Base-by-base conservation (phyloP, 2,888 invertebrate species). In the Asteroscopus sphinx region DNA sequence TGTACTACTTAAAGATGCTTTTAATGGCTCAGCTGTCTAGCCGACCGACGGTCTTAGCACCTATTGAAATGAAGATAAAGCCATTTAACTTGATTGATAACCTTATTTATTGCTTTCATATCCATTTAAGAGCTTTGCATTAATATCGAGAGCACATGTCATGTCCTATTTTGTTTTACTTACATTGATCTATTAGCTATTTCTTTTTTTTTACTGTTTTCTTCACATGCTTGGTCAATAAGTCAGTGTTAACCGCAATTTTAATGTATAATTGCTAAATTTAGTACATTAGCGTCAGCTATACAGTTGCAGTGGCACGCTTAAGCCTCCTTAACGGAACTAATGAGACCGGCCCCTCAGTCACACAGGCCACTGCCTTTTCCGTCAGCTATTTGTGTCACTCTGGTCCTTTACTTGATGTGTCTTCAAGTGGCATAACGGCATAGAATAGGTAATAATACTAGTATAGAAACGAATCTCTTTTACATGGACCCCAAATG, bases 321-420 rank as follows among this genome's bases (percentile, higher is more conserved):
- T 86, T 81, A 81, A 70, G 77, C 75, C 79, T 80, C 79, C 73
- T 82, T 86, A 85, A 85, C 87, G 85, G 86, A 87, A 87, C 85
- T 82, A 86, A 87, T 82, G 82, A 83, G 82, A 79, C 69, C 77
- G 76, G 76, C 79, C 78, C 78, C 78, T 74, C 74, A 55, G 75
- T 71, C 73, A 77, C 67, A 64, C 69, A 61, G 69, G 63, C 64
- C 78, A 73, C 67, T 71, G 68, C 81, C 81, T 82, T 86, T 82
- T 82, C 76, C 73, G 81, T 75, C 66, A 75, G 74, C 71, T 83
- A 83, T 85, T 83, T 74, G 78, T 84, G 83, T 80, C 86, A 76
- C 52, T 69, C 73, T 68, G 68, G 76, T 79, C 78, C 81, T 81
- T 72, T 71, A 76, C 54, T 72, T 64, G 37, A 60, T 46, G 39